Base-by-base conservation (phyloP, 2,888 invertebrate species). In the Creontiades dilutus region DNA sequence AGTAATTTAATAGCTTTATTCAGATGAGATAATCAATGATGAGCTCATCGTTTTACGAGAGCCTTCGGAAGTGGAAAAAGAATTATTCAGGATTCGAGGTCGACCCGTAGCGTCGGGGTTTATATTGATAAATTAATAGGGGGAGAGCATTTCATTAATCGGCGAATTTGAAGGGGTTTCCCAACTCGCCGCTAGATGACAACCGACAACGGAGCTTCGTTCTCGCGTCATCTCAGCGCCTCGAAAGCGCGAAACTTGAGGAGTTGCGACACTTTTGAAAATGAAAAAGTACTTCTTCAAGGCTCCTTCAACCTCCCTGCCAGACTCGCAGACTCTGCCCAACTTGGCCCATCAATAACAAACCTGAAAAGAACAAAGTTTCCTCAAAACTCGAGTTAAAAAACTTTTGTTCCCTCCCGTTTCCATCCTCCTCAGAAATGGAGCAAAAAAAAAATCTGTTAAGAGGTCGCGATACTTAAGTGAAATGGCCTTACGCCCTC, bases 301-400 rank as follows among this genome's bases (percentile, higher is more conserved):
- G 78, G 78, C 46, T 19, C 11, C 46, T 78, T 68, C 68, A 68
- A 27, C 23, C 68, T 16, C n/a, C 68, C 68, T 12, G 37, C 37
- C 37, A 37, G 68, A 68, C 68, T 68, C 23, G 68, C 68, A 68
- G 68, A 68, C 68, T 68, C 68, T 68, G 68, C 23, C 23, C 82
- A 82, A 82, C 48, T 82, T 52, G 52, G 52, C 19, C 82, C 82
- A 82, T 82, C 82, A 82, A 82, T 82, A 82, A 82, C 82, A 82
- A 82, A 82, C 48, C 82, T 47, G 52, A 23, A 52, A 23, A 82
- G 47, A 82, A 52, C 82, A 52, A 82, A 82, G 48, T 82, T 82
- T 37, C 37, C 27, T 68, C 12, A 68, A 48, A 82, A 82, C 82
- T 82, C 48, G 82, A 52, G 48, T 82, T 82, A 19, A 78, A 82